Percentiles rank a stretch among this genome's conserved stretches.
Conservation (phyloP, 2,797 vertebrate species). For the Acridotheres tristis region DNA sequence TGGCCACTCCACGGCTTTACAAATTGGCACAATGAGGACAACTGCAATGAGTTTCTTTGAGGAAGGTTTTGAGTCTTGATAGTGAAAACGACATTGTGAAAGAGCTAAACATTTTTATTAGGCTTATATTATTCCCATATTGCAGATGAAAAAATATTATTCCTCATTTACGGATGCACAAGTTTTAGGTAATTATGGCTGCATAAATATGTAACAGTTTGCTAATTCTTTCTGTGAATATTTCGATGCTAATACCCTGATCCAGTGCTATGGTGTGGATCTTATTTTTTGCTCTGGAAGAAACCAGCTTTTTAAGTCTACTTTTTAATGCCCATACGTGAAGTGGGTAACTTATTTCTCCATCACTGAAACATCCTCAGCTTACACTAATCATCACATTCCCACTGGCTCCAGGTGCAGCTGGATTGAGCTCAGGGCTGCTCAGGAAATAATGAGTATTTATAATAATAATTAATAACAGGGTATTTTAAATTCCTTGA, state of each 20-base stretch:
- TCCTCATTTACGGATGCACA: background rate
- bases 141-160: background rate
- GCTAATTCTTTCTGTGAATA: background rate
- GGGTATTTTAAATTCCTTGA: background rate
- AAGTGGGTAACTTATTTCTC: background rate
- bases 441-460: background rate
- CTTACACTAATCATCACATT: background rate
- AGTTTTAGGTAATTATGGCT: conserved; percentile 30
- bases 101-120: conserved; percentile 30
- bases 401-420: background rate
- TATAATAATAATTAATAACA: background rate
- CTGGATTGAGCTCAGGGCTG: background rate
- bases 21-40: background rate
- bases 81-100: background rate
- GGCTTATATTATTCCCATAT: conserved; percentile 1
- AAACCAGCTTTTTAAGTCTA: background rate
- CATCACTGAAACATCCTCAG: background rate
- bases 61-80: background rate
- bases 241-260: background rate
- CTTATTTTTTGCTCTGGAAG: background rate
- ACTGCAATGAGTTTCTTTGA: background rate
- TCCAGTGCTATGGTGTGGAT: background rate
- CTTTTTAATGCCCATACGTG: background rate
- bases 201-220: conserved; percentile 34
- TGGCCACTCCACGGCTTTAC: background rate